Evolutionary conservation across 2,113 vertebrate genomes (phyloP), one percentile per base, ranked within the genome.

Genomic region (Sminthopsis crassicaudata): DNA sequence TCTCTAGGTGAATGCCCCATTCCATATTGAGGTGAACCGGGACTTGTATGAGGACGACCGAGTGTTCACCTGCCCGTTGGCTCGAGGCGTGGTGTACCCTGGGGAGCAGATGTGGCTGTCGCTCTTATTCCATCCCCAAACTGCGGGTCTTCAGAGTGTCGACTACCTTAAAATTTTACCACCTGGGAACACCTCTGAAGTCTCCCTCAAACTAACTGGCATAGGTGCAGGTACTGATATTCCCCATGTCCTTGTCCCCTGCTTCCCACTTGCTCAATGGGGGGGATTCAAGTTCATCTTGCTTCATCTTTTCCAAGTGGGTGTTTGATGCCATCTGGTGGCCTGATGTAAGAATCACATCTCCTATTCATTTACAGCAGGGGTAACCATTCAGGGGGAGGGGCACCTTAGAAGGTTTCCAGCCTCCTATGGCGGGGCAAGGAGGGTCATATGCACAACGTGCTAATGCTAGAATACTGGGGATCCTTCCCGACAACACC

Each of bases 181-280:
- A 52, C 98, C 95, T 57, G 99, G 99, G 22, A 97, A 93, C 89
- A 96, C 98, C 95, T 98, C 97, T n/a, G 96, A 98, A 97, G 98
- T 98, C 7, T 93, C 98, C 90, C 98, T 99, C 95, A 99, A 99
- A 98, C 98, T 99, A 91, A 97, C 92, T 53, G 99, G 99, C 92
- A 98, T 95, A 23, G 99, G 99, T 95, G 97, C 96, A 98, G 99
- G 99, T 99, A 99, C 36, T 46, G 91, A 19, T 36, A 2, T 54
- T 91, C 91, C 67, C 27, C 0, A 0, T 84, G 93, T 27, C 9
- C 91, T 4, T 24, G 8, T 42, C 2, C 67, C 67, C 46, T 46
- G 27, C 36, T 36, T 19, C 92, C 9, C 42, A 3, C 30, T 93
- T 12, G 48, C n/a, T 6, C 12, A 27, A 67, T 2, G 42, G 57